Percentiles rank a stretch among this genome's conserved stretches.
These are phyloP conservation scores for Epinephelus fuscoguttatus DNA, from an alignment of 2,113 vertebrate genomes.

Conservation along the genomic window DNA sequence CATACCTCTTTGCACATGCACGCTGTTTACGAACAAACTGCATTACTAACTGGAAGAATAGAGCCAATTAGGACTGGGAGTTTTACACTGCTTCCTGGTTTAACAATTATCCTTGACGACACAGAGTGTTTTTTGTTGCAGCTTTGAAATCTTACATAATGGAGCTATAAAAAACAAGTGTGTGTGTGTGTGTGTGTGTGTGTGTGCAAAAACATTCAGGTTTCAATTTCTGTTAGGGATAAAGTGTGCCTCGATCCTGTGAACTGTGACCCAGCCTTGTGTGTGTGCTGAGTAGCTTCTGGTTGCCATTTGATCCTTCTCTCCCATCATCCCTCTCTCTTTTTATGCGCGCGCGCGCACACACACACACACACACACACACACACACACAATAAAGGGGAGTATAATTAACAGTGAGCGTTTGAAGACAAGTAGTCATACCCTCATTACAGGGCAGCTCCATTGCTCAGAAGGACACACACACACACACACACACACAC, in stretches of 20 bases:
- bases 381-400: conserved; percentile 21
- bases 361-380: conserved; percentile 5
- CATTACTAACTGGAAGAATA: background rate
- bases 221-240: background rate
- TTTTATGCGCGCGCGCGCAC: conserved; percentile 16
- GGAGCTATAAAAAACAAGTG: background rate
- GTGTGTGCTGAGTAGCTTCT: conserved; percentile 43
- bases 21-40: conserved; percentile 11
- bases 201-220: background rate
- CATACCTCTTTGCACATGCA: background rate
- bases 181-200: background rate
- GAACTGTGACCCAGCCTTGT: conserved; percentile 30
- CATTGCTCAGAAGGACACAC: conserved; percentile 32
- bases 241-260: background rate
- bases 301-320: conserved; percentile 39
- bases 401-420: conserved; percentile 67
- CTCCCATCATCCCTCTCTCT: conserved; percentile 1
- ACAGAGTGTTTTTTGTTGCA: background rate
- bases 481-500: conserved; percentile 13
- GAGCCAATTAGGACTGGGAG: background rate
- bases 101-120: background rate
- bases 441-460: conserved; percentile 65
- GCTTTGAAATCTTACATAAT: background rate
- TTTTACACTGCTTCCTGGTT: background rate
- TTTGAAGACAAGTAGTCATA: conserved; percentile 66